Base-by-base conservation (phyloP, 2,797 vertebrate genomes). In the Propithecus perrieri region DNA sequence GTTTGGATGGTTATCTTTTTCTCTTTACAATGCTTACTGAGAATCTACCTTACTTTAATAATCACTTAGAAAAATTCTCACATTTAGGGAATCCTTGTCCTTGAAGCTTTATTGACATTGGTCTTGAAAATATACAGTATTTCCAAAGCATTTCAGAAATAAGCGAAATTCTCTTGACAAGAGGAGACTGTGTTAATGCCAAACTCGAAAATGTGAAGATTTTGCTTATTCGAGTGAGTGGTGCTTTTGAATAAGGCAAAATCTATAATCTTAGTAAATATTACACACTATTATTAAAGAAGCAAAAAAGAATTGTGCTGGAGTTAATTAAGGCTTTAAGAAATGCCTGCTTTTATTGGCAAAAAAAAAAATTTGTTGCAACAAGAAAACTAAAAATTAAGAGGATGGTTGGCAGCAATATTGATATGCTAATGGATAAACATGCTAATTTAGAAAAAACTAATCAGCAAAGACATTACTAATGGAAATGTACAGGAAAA, bases 271-370 rank as follows among this genome's bases (percentile, higher is more conserved):
- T 98, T 98, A 98, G 98, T 98, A 98, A 98, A 99, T 99, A 98
- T 99, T 99, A 97, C 74, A 97, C 97, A 98, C 97, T 98, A 98
- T 98, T 98, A 99, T 98, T 98, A 97, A 98, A 98, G 99, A 99
- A 99, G 98, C 95, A 96, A 97, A 98, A 98, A 98, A 98, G 99
- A 98, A 99, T 99, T 98, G 98, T 98, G 97, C 97, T 99, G 98
- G 99, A 99, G 99, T 99, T 99, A 99, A 99, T 99, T 99, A 99
- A 99, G 98, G 99, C 99, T 99, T 99, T 99, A 99, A 99, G 99
- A 99, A 98, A 98, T 98, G 98, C 98, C 98, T 98, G 98, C 98
- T 99, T 99, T 99, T 99, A 99, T 99, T 99, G 99, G 99, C 99
- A 99, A 97, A 99, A 99, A 97, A 97, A 96, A 26, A 98, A 98